Evolutionary conservation across 2,797 vertebrate genomes (phyloP).

Genomic region (Mormyrus hasselquistii): DNA sequence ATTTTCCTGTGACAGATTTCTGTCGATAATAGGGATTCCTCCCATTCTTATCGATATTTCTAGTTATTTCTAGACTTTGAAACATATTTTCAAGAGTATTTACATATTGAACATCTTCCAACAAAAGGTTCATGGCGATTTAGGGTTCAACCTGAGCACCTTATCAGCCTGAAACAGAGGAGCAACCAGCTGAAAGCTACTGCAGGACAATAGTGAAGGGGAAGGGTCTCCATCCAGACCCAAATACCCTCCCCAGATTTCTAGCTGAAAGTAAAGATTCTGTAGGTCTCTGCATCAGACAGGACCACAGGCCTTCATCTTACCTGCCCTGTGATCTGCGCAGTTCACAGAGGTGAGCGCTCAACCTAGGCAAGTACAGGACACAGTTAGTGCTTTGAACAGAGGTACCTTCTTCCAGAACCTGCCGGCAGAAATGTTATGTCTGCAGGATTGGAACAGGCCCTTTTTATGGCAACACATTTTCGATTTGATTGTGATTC

Average conservation of each 20-base stretch:
- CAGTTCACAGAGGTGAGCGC: not conserved
- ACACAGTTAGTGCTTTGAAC: not conserved
- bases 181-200: not conserved
- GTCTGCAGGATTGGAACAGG: not conserved
- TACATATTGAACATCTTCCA: not conserved
- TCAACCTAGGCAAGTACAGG: not conserved
- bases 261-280: not conserved
- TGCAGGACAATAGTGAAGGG: not conserved
- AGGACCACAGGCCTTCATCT: not conserved
- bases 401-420: not conserved
- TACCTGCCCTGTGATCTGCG: not conserved
- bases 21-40: not conserved
- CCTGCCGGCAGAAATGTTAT: not conserved
- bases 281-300: not conserved
- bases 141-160: conserved; percentile 12
- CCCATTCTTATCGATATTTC: not conserved
- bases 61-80: not conserved
- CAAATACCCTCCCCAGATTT: not conserved
- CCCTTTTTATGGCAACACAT: not conserved
- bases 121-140: not conserved
- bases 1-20: not conserved
- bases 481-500: not conserved
- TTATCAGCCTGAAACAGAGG: not conserved
- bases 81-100: not conserved
- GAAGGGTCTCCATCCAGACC: not conserved